Evolutionary conservation across 2,888 invertebrate genomes (phyloP), one percentile per base, ranked within the genome.

Genomic region (Dynastes maya): DNA sequence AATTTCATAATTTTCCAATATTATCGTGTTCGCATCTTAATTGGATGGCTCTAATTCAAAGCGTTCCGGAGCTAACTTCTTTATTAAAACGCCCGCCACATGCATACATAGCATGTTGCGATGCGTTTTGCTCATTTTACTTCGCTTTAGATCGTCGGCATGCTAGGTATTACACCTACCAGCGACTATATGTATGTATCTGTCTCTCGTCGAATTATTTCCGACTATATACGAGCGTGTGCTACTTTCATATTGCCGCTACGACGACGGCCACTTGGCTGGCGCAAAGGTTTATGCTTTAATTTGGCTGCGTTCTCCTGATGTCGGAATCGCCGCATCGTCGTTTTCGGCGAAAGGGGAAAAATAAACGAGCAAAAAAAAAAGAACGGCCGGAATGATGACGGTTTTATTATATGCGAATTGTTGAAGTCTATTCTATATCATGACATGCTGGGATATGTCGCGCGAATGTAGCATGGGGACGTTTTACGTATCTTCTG

Each of bases 61-160:
- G 32, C 63, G 32, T 63, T 63, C 29, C 63, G 8, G 63, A 63
- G 63, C 63, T 63, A 63, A 63, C 63, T 68, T 65, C 65, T 65
- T 68, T 68, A 68, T 68, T 68, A 68, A 53, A 63, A 63, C 63
- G 29, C 2, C 16, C 3, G 49, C 29, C 68, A 51, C 51, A 49
- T 49, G 68, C 49, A 51, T 51, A 29, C 27, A 11, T 29, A 51
- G 27, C 27, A 51, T 51, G 51, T 51, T 27, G 51, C 40, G 68
- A 51, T 29, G 27, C 27, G 68, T 68, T 68, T 51, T 29, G 68
- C 29, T 68, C 68, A 51, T 68, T 68, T 68, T 51, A 51, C 29
- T 27, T 68, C 27, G 68, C 40, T 68, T 67, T 51, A 51, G 68
- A 68, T 68, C 29, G 49, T 27, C 27, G 51, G 49, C 49, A 29